Evolutionary conservation across 2,797 vertebrate species (phyloP).

Genomic region (Coccyzus lansbergi): DNA sequence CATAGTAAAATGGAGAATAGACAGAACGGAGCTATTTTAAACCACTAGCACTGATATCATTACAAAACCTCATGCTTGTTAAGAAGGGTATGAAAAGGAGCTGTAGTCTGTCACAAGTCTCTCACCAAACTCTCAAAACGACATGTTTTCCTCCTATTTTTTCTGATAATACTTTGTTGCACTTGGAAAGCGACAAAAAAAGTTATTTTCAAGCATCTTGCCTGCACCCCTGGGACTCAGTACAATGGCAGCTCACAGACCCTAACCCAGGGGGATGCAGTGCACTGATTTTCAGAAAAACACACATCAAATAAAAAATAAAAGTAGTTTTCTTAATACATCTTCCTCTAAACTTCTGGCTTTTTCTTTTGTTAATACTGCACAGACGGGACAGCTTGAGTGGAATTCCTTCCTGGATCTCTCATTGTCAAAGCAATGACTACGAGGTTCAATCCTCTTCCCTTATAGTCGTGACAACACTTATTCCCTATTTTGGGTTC

Average conservation of each 20-base stretch:
- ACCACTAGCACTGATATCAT: background rate
- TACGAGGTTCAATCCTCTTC: background rate
- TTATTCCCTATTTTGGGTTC: background rate
- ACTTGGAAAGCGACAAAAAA: background rate
- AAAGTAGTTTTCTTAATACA: background rate
- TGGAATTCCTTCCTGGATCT: background rate
- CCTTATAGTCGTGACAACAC: background rate
- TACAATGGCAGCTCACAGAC: background rate
- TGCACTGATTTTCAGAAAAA: background rate
- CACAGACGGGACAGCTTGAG: constrained; percentile 20
- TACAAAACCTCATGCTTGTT: background rate
- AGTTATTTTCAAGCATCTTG: background rate
- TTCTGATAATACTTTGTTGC: background rate
- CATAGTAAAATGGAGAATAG: background rate
- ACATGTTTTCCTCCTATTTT: background rate
- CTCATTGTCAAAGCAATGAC: background rate
- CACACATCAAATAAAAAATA: background rate
- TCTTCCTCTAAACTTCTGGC: background rate
- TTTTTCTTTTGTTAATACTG: constrained; percentile 1
- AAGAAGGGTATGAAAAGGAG: background rate
- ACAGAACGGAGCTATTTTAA: background rate
- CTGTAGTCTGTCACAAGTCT: background rate
- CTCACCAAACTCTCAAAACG: background rate
- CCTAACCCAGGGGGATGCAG: background rate
- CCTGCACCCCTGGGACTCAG: background rate